These are phyloP conservation scores for Saccostrea cuccullata DNA, from an alignment of 1,140 invertebrate genomes.

Conservation along the genomic window DNA sequence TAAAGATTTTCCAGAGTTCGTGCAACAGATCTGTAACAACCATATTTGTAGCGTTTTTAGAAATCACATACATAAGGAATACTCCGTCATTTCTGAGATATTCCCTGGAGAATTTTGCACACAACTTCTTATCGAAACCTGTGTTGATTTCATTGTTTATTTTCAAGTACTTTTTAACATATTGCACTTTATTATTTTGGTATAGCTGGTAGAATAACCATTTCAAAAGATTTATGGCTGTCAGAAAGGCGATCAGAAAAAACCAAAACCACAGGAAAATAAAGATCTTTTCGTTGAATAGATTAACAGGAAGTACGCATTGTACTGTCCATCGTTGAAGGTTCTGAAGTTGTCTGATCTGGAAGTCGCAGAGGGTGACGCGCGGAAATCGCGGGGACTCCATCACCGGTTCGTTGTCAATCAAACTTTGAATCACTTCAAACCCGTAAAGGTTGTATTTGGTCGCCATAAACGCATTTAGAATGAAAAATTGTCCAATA, in stretches of 20 bases:
- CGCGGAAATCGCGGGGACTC: slow-evolving; percentile 79
- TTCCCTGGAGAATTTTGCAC: slow-evolving; percentile 68
- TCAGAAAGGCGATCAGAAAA: slow-evolving; percentile 61
- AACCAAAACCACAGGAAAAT: slow-evolving; percentile 81
- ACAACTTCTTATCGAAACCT: slow-evolving; percentile 71
- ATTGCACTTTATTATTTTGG: slow-evolving; percentile 70
- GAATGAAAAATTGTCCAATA: slow-evolving; percentile 80
- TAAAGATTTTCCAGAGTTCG: slow-evolving; percentile 67
- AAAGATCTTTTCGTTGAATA: slow-evolving; percentile 82
- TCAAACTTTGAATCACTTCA: slow-evolving; percentile 76
- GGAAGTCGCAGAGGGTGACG: slow-evolving; percentile 81
- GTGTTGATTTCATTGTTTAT: slow-evolving; percentile 63
- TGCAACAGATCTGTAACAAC: slow-evolving; percentile 65
- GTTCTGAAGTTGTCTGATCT: slow-evolving; percentile 79
- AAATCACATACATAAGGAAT: slow-evolving; percentile 68
- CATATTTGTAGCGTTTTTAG: slow-evolving; percentile 68
- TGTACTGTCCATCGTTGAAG: slow-evolving; percentile 79
- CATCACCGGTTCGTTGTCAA: slow-evolving; percentile 74
- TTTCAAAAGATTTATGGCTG: slow-evolving; percentile 68
- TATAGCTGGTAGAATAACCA: slow-evolving; percentile 57
- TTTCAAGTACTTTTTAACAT: slow-evolving; percentile 74
- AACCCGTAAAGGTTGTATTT: slow-evolving; percentile 79
- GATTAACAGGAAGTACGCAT: slow-evolving; percentile 81
- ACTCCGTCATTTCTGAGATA: slow-evolving; percentile 73
- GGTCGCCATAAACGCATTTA: slow-evolving; percentile 79